Evolutionary conservation across 2,113 vertebrate species (phyloP).

Genomic region (Pithys albifrons): DNA sequence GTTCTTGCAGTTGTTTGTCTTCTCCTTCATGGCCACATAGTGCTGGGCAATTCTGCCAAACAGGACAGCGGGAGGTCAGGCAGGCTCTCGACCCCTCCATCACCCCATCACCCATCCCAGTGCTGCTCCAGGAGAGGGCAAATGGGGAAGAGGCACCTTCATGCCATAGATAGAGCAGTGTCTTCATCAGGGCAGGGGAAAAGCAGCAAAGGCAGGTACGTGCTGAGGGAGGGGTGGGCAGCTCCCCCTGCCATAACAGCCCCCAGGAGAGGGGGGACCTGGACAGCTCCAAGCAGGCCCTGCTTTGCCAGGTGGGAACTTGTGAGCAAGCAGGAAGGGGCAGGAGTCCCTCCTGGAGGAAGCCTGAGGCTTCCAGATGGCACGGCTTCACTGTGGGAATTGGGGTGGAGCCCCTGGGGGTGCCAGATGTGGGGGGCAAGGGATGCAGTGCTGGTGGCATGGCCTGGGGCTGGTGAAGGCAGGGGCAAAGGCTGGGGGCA

Average conservation of each 20-base stretch:
- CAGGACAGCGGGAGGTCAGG: background rate
- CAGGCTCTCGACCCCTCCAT: background rate
- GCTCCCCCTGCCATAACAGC: accelerated
- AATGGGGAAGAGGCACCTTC: background rate
- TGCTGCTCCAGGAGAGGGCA: background rate
- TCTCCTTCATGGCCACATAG: slow-evolving; percentile 81
- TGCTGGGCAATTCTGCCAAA: slow-evolving; percentile 79
- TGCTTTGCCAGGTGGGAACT: background rate
- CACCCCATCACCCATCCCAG: accelerated
- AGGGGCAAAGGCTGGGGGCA: background rate
- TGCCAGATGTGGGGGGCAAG: background rate
- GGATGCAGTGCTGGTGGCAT: background rate
- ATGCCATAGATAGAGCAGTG: background rate
- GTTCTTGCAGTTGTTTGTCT: slow-evolving; percentile 76
- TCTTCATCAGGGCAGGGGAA: no score
- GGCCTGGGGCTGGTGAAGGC: background rate
- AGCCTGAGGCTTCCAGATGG: background rate
- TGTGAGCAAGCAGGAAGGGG: background rate
- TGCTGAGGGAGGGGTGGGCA: background rate
- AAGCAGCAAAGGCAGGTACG: background rate
- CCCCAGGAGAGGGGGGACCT: background rate
- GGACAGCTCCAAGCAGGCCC: background rate
- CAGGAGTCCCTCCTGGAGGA: background rate
- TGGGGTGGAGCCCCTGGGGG: background rate
- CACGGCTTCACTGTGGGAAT: accelerated